Percentiles rank a stretch among this genome's conserved stretches.
phyloP scores from a whole-genome alignment of 2,113 vertebrate genomes.

The Apus apus region DNA sequence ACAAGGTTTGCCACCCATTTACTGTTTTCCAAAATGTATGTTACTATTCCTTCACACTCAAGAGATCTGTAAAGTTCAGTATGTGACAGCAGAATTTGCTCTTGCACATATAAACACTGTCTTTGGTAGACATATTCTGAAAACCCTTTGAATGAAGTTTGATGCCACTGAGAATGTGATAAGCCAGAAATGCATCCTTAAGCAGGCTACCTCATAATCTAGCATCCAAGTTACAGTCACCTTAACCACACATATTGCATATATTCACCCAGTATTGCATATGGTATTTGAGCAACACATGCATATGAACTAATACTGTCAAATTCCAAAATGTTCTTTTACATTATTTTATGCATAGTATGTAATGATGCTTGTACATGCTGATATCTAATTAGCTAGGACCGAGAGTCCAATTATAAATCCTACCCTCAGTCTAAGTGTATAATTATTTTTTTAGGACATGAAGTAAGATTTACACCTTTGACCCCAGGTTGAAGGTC shows the following conservation, averaged over 20 bases:
- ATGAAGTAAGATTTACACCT: constrained; percentile 64
- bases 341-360: not conserved
- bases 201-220: not conserved
- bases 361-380: not conserved
- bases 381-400: constrained; percentile 75
- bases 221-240: not conserved
- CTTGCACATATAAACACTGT: not conserved
- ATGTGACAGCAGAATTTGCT: not conserved
- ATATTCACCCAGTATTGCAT: not conserved
- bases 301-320: not conserved
- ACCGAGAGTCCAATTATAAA: constrained; percentile 69
- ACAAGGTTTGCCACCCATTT: not conserved
- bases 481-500: constrained; percentile 57
- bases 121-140: not conserved
- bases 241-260: not conserved
- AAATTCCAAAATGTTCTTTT: constrained; percentile 22
- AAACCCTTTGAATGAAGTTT: not conserved
- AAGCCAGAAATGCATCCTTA: not conserved
- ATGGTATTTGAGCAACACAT: not conserved
- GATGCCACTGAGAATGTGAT: not conserved
- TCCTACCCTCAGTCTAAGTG: constrained; percentile 12
- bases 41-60: not conserved
- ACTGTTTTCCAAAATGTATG: not conserved
- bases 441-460: constrained; percentile 61
- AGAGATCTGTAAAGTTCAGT: not conserved